phyloP scores from a whole-genome alignment of 2,113 vertebrate species.

The Poecilia latipinna region DNA sequence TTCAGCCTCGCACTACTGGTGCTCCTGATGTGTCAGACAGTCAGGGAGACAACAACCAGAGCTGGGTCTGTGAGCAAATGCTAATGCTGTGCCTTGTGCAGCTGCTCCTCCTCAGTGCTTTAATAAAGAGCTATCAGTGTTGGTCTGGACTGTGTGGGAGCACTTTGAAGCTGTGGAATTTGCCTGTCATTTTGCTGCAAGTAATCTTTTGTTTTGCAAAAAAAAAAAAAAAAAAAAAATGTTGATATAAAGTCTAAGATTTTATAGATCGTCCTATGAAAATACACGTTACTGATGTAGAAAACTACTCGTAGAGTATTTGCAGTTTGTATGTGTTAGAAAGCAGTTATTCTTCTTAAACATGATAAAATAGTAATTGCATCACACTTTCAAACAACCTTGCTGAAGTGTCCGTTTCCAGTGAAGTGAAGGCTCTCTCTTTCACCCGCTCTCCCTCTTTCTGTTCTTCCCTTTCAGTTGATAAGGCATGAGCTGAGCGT shows the following conservation, averaged over 20 bases:
- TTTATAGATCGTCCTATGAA: background rate
- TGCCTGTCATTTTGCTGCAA: constrained; percentile 3
- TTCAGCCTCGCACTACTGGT: constrained; percentile 46
- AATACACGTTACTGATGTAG: background rate
- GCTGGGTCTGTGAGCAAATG: constrained; percentile 64
- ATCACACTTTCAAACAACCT: background rate
- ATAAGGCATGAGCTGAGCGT: constrained; percentile 76
- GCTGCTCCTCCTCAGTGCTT: constrained; percentile 51
- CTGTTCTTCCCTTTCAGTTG: constrained; percentile 48
- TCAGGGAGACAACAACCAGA: constrained; percentile 57
- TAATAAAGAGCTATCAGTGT: constrained; percentile 56
- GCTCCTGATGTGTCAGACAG: constrained; percentile 70
- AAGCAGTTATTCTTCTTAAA: background rate
- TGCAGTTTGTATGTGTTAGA: background rate
- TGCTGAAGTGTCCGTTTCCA: constrained; percentile 34
- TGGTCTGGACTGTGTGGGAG: constrained; percentile 15
- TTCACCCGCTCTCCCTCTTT: constrained; percentile 10
- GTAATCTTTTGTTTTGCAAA: constrained; percentile 18
- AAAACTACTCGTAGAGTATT: background rate
- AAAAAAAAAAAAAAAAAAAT: constrained; percentile 2
- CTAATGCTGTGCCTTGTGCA: constrained; percentile 57
- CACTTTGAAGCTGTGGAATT: constrained; percentile 21
- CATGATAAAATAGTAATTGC: constrained; percentile 9
- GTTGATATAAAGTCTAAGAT: background rate
- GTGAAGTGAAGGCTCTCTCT: constrained; percentile 23